These are phyloP conservation scores for Enteromius radiatus DNA, from an alignment of 2,797 vertebrate genomes.

Conservation along the genomic window DNA sequence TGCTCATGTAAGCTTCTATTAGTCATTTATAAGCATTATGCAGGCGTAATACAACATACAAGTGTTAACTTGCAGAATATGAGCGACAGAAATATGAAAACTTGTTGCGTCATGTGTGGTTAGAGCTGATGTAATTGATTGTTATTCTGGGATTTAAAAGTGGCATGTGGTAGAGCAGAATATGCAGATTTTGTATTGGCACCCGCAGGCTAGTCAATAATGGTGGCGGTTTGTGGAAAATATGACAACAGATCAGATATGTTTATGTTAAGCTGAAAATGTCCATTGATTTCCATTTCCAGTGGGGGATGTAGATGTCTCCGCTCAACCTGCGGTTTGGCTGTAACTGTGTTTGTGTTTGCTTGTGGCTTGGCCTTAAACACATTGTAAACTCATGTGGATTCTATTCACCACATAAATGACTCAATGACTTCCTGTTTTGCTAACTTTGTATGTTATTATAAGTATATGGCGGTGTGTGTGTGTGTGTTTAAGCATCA, in stretches of 20 bases:
- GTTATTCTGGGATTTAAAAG: not conserved
- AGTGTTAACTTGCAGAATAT: not conserved
- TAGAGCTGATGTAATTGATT: slow-evolving; percentile 18
- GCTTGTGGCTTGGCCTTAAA: not conserved
- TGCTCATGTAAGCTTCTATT: slow-evolving; percentile 78
- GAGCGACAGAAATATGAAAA: not conserved
- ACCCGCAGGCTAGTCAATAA: slow-evolving; percentile 33
- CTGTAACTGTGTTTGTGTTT: not conserved
- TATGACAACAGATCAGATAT: slow-evolving; percentile 28
- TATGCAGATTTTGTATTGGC: slow-evolving; percentile 23
- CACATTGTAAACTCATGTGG: not conserved
- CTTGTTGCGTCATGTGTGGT: not conserved
- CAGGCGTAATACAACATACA: not conserved
- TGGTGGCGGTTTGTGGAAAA: slow-evolving; percentile 9
- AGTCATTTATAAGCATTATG: not conserved
- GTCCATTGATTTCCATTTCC: slow-evolving; percentile 39
- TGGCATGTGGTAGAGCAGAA: not conserved
- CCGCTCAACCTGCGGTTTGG: slow-evolving; percentile 11
- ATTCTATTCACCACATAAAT: not conserved
- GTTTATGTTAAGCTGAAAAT: slow-evolving; percentile 41
- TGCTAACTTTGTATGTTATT: not conserved
- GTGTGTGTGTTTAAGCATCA: not conserved
- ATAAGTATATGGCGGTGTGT: not conserved
- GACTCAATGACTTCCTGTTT: not conserved
- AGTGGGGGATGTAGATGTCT: not conserved